Conservation (phyloP, 2,113 vertebrate species). For the Willisornis vidua region DNA sequence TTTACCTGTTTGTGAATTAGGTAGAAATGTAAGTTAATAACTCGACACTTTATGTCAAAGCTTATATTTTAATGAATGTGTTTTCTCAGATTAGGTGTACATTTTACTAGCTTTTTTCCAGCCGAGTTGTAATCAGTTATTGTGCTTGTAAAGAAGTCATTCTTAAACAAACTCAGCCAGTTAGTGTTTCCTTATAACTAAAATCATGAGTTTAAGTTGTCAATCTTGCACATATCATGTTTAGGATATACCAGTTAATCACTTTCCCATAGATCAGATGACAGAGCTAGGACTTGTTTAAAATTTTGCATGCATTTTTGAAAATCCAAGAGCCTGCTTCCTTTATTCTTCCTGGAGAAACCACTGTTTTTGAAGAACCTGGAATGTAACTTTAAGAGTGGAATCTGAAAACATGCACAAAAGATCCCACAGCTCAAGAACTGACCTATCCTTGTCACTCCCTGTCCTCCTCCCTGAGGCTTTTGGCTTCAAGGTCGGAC, state of each 20-base stretch:
- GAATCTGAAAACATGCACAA: neutral
- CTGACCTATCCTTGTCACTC: neutral
- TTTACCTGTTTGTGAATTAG: neutral
- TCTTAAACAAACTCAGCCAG: neutral
- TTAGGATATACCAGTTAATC: neutral
- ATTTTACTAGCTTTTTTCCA: neutral
- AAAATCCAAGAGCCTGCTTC: neutral
- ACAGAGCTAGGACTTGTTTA: neutral
- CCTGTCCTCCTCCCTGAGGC: neutral
- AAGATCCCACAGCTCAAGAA: neutral
- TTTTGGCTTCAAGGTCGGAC: neutral
- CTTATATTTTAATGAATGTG: neutral
- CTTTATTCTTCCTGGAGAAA: neutral
- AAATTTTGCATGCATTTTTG: neutral
- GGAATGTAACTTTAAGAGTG: neutral
- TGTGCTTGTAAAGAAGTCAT: neutral
- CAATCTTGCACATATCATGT: neutral
- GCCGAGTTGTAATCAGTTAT: neutral
- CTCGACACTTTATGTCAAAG: neutral
- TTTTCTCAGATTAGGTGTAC: neutral
- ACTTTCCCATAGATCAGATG: neutral
- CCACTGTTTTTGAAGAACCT: neutral
- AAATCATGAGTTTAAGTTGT: neutral
- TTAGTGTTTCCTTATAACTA: neutral
- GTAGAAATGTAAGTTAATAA: neutral